Base-by-base conservation (phyloP, 2,113 vertebrate species). In the Holacanthus passer region DNA sequence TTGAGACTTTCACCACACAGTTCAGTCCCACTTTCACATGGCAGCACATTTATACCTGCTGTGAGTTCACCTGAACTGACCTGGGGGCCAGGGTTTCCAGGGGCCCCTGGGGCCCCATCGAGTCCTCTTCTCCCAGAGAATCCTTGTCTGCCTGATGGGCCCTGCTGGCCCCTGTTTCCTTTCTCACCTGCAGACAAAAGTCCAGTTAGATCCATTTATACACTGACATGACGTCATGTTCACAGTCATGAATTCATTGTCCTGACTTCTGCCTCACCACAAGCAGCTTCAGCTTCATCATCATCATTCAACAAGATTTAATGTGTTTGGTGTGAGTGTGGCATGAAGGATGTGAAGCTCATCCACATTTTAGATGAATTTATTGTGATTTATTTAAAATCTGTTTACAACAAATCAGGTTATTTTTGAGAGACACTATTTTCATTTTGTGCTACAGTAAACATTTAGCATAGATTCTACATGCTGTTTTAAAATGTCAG, bases 121-220 rank as follows among this genome's bases (percentile, higher is more conserved):
- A 53, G 37, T 56, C 95, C 95, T 29, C 41, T 71, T 58, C 90
- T 95, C 86, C 98, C 98, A 32, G 72, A 83, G 68, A 74, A 79
- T 10, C 98, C 97, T 78, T 87, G 92, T 52, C 63, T 82, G 17
- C 97, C 98, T 56, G 84, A 52, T 6, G 45, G 35, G 17, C 95
- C 95, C 0, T 0, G 0, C 22, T 17, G 7, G 3, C 93, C 94
- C 1, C 0, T 0, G 37, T 55, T 64, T 64, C 95, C 95, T 76
- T 94, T 95, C 3, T 41, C 29, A 65, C 95, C 95, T 96, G 84
- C 10, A 85, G 62, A 58, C 47, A 73, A 24, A 77, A 10, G 1
- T 48, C 7, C 20, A 69, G 32, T 82, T 31, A 84, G 19, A 72
- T 52, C 16, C 24, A 41, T 2, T 50, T 2, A 67, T 12, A 37